A percentile compares a stretch with the other conserved stretches of the same genome.
Conservation (phyloP, 2,113 vertebrate genomes). For the Ammospiza nelsoni region DNA sequence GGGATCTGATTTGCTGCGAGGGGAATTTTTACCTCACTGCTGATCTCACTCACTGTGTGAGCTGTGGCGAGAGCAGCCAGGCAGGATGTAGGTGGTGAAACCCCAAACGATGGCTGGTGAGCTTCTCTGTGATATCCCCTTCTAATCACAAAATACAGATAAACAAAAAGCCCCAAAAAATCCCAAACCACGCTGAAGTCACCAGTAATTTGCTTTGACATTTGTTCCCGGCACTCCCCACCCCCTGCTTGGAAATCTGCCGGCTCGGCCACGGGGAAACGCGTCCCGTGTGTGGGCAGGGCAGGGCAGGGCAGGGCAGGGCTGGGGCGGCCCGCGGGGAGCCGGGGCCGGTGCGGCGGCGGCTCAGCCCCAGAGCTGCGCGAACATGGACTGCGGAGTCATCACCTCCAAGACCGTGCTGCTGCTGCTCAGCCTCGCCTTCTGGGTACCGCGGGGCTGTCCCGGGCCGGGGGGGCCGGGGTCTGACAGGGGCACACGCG, state of each 20-base stretch:
- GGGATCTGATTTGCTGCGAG: not conserved
- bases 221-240: not conserved
- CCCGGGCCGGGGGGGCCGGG: not conserved
- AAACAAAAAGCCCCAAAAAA: not conserved
- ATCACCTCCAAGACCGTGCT: slow-evolving; percentile 48
- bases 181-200: fast-evolving
- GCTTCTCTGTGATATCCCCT: not conserved
- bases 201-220: not conserved
- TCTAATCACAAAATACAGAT: not conserved
- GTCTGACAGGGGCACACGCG: not conserved
- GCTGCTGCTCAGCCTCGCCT: slow-evolving; percentile 44
- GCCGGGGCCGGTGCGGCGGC: not conserved
- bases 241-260: not conserved
- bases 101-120: not conserved
- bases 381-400: slow-evolving; percentile 13
- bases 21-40: not conserved
- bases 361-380: fast-evolving
- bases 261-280: not conserved
- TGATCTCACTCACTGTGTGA: not conserved
- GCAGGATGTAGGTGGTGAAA: not conserved
- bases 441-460: not conserved
- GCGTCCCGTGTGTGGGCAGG: not conserved
- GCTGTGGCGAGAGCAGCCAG: not conserved
- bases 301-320: not conserved
- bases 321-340: not conserved